A percentile compares a stretch with the other conserved stretches of the same genome.
Evolutionary conservation across 2,888 invertebrate genomes (phyloP).

Genomic region (Cloeon dipterum): DNA sequence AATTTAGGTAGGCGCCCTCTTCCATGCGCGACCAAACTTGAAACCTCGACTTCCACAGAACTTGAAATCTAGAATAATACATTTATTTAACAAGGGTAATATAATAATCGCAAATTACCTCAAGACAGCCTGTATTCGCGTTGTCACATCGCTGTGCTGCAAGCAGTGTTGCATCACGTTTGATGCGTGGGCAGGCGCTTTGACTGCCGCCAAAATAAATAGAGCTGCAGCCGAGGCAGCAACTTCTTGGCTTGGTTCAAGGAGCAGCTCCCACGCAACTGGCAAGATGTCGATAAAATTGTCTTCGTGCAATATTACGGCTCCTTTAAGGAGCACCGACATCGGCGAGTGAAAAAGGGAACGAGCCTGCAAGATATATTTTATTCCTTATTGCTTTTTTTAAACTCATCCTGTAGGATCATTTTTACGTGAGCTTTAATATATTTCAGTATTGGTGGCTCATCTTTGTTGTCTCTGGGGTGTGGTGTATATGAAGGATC

Average conservation of each 20-base stretch:
- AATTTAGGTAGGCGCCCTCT: slow-evolving; percentile 81
- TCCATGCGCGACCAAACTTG: slow-evolving; percentile 99
- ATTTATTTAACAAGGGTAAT: background rate
- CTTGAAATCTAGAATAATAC: slow-evolving; percentile 78
- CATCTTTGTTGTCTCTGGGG: slow-evolving; percentile 24
- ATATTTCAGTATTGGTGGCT: slow-evolving; percentile 52
- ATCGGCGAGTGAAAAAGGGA: slow-evolving; percentile 78
- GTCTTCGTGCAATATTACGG: slow-evolving; percentile 69
- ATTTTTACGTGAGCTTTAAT: slow-evolving; percentile 39
- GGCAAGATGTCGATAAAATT: slow-evolving; percentile 70
- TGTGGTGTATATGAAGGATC: slow-evolving; percentile 6
- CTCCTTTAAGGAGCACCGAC: slow-evolving; percentile 69
- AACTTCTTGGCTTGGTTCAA: slow-evolving; percentile 79
- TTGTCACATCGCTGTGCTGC: slow-evolving; percentile 57
- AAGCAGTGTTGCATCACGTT: slow-evolving; percentile 76
- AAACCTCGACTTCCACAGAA: slow-evolving; percentile 87
- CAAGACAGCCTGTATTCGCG: slow-evolving; percentile 61
- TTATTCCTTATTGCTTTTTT: background rate
- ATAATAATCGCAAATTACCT: slow-evolving; percentile 20
- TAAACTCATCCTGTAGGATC: background rate
- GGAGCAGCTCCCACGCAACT: slow-evolving; percentile 82
- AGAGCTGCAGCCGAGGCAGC: slow-evolving; percentile 67
- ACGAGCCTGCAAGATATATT: slow-evolving; percentile 35
- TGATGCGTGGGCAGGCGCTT: slow-evolving; percentile 70
- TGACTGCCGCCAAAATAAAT: slow-evolving; percentile 82